Conservation (phyloP, 1,140 invertebrate genomes). For the Pseudoatta argentina region DNA sequence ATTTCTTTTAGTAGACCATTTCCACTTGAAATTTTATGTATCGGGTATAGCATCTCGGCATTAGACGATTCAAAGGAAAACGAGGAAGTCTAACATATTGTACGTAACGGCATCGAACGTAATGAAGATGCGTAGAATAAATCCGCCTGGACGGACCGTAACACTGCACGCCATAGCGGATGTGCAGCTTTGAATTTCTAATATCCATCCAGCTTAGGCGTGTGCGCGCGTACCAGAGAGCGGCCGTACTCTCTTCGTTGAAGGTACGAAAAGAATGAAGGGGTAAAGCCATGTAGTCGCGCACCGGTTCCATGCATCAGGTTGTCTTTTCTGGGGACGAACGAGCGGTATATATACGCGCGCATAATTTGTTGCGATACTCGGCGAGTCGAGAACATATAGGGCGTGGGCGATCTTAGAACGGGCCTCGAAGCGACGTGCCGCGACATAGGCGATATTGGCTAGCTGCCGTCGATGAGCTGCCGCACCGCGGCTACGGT, state of each 20-base stretch:
- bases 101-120: conserved; percentile 56
- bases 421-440: conserved; percentile 66
- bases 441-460: conserved; percentile 52
- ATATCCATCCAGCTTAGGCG: conserved; percentile 28
- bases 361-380: conserved; percentile 75
- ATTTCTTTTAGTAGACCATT: background rate
- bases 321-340: conserved; percentile 59
- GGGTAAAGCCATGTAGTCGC: background rate
- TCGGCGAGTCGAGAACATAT: conserved; percentile 20
- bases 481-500: conserved; percentile 29
- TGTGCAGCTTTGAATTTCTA: conserved; percentile 67
- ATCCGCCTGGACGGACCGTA: conserved; percentile 34
- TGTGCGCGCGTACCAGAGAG: background rate
- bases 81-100: conserved; percentile 24
- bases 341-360: conserved; percentile 48
- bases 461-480: background rate
- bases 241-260: conserved; percentile 4
- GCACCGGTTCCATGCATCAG: conserved; percentile 64
- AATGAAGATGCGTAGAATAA: conserved; percentile 63
- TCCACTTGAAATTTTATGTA: background rate
- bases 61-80: conserved; percentile 43
- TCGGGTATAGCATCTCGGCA: background rate
- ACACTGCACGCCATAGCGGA: conserved; percentile 19
- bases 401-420: conserved; percentile 74
- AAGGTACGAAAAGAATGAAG: conserved; percentile 49